These are phyloP conservation scores for Archivesica marissinica DNA, from an alignment of 1,140 invertebrate genomes.

Conservation along the genomic window DNA sequence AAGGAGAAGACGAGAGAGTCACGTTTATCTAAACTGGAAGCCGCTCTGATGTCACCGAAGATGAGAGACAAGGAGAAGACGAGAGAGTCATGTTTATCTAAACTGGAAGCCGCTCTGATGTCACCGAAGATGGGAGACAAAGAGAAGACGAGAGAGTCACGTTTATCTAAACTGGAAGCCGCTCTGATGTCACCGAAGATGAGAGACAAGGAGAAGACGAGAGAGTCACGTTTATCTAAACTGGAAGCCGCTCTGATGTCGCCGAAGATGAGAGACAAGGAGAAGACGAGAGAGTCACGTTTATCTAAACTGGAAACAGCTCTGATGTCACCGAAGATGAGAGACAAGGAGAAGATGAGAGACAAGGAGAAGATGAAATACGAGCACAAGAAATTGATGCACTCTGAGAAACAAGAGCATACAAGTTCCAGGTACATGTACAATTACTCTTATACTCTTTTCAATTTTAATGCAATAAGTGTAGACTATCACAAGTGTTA, in stretches of 20 bases:
- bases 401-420: neutral
- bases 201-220: neutral
- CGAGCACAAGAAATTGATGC: slow-evolving; percentile 2
- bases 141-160: neutral
- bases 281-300: neutral
- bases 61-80: neutral
- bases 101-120: neutral
- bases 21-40: neutral
- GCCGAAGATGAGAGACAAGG: neutral
- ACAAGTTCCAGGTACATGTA: too few species aligned
- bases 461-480: neutral
- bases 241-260: neutral
- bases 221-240: neutral
- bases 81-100: neutral
- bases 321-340: neutral
- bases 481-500: neutral
- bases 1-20: neutral
- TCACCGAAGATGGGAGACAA: neutral
- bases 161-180: neutral
- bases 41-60: neutral
- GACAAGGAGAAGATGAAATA: too few species aligned
- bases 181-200: neutral
- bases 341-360: neutral
- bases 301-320: neutral
- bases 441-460: too few species aligned